Evolutionary conservation across 1,140 invertebrate species (phyloP).

Genomic region (Sycophaga agraensis): DNA sequence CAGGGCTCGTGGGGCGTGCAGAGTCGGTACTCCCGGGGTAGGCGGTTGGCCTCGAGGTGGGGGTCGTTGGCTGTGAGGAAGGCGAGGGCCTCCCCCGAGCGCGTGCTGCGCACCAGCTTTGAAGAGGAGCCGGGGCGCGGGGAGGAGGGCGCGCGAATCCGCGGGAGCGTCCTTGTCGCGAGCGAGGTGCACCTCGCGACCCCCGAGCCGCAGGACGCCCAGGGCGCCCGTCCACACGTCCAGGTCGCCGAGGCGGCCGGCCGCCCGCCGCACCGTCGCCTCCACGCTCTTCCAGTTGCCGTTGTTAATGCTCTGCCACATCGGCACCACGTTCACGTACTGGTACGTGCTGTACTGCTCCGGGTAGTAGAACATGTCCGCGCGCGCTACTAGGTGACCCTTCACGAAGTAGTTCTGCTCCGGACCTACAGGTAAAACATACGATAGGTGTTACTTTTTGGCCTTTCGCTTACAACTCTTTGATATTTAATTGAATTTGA

Average conservation of each 20-base stretch:
- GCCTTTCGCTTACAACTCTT: no score
- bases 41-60: slow-evolving; percentile 13
- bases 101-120: slow-evolving; percentile 52
- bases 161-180: slow-evolving; percentile 7
- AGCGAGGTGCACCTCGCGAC: slow-evolving; percentile 46
- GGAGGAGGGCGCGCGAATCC: slow-evolving; percentile 33
- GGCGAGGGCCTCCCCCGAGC: slow-evolving; percentile 47
- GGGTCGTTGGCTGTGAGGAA: slow-evolving; percentile 60
- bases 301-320: slow-evolving; percentile 59
- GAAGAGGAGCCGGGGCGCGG: slow-evolving; percentile 56
- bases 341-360: slow-evolving; percentile 59
- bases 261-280: slow-evolving; percentile 42
- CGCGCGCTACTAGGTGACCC: slow-evolving; percentile 60
- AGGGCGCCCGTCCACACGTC: slow-evolving; percentile 52
- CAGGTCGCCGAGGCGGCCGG: slow-evolving; percentile 35
- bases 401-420: slow-evolving; percentile 47
- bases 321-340: slow-evolving; percentile 60
- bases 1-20: neutral
- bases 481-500: no score
- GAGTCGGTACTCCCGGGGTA: neutral
- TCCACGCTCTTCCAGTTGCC: slow-evolving; percentile 60
- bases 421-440: no score
- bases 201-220: slow-evolving; percentile 41
- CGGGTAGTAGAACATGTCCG: slow-evolving; percentile 56
- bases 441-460: no score